phyloP scores from a whole-genome alignment of 2,888 invertebrate genomes.

The Hyposoter dolosus region DNA sequence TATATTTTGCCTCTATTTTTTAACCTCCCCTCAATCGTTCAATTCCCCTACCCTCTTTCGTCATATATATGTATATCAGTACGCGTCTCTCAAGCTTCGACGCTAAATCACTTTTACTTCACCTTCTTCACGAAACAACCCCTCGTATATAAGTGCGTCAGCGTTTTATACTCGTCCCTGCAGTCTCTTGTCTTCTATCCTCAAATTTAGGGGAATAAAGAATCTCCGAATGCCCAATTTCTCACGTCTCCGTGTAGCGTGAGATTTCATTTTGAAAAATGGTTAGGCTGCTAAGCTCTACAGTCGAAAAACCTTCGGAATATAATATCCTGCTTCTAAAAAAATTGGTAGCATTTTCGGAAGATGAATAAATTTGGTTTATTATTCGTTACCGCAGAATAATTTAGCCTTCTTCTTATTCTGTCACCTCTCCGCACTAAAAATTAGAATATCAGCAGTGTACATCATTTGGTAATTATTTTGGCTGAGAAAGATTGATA shows the following conservation, averaged over 20 bases:
- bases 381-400: neutral
- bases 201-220: conserved; percentile 33
- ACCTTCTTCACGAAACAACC: conserved; percentile 46
- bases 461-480: neutral
- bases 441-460: neutral
- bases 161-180: conserved; percentile 44
- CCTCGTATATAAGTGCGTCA: conserved; percentile 55
- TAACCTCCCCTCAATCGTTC: conserved; percentile 12
- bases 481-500: neutral
- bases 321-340: neutral
- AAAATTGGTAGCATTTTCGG: neutral
- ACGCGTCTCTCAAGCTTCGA: conserved; percentile 13
- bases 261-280: conserved; percentile 35
- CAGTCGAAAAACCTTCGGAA: neutral
- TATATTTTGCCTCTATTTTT: conserved; percentile 32
- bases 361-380: neutral
- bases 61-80: conserved; percentile 2
- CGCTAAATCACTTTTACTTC: conserved; percentile 40
- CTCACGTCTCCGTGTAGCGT: conserved; percentile 1
- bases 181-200: conserved; percentile 34
- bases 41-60: neutral
- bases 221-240: conserved; percentile 43
- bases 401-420: neutral
- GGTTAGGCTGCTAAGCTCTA: neutral
- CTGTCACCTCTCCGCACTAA: neutral